These are phyloP conservation scores for Leucosticte australis DNA, from an alignment of 2,113 vertebrate genomes.

Conservation along the genomic window DNA sequence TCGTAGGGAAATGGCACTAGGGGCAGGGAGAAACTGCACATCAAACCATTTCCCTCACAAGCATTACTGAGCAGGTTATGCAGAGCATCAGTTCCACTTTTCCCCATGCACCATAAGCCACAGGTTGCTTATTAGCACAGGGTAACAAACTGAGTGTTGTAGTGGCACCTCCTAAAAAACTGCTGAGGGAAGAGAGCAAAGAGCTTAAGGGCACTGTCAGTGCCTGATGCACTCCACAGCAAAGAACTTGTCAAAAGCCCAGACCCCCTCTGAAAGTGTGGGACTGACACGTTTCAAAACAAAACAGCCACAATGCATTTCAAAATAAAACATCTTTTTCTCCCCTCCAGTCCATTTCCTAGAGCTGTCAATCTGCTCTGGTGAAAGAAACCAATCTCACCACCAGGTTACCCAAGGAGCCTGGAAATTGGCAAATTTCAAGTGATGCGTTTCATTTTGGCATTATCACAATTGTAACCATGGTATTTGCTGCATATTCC, in stretches of 20 bases:
- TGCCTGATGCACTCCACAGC: background rate
- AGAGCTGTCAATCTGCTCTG: background rate
- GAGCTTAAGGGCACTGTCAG: background rate
- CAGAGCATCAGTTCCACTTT: background rate
- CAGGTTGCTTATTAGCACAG: background rate
- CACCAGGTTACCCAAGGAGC: background rate
- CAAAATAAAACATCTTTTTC: background rate
- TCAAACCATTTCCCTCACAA: background rate
- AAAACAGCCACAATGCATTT: background rate
- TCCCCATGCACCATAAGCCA: background rate
- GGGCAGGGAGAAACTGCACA: background rate
- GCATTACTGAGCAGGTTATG: background rate
- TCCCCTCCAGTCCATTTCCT: background rate
- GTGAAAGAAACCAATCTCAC: background rate
- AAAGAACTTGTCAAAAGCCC: background rate
- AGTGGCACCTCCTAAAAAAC: background rate
- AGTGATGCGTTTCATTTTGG: background rate
- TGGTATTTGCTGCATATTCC: too few species aligned
- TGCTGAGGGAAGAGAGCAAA: background rate
- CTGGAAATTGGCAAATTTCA: background rate
- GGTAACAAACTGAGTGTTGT: background rate
- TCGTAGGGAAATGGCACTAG: accelerated
- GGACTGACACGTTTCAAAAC: background rate
- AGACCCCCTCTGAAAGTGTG: background rate
- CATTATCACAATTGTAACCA: background rate